A percentile compares a stretch with the other conserved stretches of the same genome.
These are phyloP conservation scores for Coleophora flavipennella DNA, from an alignment of 2,888 invertebrate species.

Conservation along the genomic window DNA sequence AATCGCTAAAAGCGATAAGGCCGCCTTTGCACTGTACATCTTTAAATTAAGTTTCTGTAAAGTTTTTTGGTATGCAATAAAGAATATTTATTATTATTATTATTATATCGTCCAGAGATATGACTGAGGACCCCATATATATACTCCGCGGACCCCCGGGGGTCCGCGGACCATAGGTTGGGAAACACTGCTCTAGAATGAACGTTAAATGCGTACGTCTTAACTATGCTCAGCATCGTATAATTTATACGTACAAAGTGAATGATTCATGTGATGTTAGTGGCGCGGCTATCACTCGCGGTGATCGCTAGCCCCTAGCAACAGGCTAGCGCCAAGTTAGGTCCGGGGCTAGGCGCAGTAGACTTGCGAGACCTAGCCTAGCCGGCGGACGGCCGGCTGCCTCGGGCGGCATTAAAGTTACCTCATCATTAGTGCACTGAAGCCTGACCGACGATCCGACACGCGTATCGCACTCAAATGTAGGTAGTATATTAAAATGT, in stretches of 20 bases:
- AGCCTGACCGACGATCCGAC: constrained; percentile 24
- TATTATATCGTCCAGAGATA: no score
- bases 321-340: constrained; percentile 15
- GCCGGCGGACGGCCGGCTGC: constrained; percentile 14
- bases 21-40: no score
- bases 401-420: constrained; percentile 31
- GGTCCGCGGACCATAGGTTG: no score
- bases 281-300: constrained; percentile 13
- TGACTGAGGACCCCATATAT: no score
- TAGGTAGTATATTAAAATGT: no score
- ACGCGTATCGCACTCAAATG: not conserved
- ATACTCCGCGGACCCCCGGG: no score
- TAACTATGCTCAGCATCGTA: not conserved
- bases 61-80: no score
- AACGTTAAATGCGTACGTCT: not conserved
- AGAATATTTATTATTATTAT: no score
- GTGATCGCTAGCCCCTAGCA: constrained; percentile 25
- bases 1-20: no score
- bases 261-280: constrained; percentile 12
- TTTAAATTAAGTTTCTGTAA: no score
- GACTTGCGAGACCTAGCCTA: no score
- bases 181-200: no score
- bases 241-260: not conserved
- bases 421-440: constrained; percentile 32
- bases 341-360: constrained; percentile 8